Evolutionary conservation across 23 tunicate species (phyloP).

Genomic region (Halocynthia aurantium): DNA sequence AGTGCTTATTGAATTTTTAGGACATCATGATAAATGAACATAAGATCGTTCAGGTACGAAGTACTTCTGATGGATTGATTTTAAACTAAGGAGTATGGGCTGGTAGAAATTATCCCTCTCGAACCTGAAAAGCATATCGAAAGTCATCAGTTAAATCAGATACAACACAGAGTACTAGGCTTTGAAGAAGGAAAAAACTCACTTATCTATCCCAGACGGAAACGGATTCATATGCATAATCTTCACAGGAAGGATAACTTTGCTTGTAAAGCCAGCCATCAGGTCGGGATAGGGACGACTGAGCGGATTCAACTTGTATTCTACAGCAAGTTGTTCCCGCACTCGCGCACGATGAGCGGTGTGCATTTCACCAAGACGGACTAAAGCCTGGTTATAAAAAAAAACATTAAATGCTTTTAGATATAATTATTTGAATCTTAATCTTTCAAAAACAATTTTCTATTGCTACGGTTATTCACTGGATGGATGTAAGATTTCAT

Average conservation of each 20-base stretch:
- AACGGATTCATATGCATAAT: slow-evolving; percentile 62
- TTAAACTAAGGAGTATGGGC: slow-evolving; percentile 61
- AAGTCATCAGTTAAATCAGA: neutral
- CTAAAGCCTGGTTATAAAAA: slow-evolving; percentile 46
- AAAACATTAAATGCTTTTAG: neutral
- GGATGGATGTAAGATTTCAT: neutral
- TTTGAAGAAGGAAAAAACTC: slow-evolving; percentile 12
- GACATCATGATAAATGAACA: slow-evolving; percentile 40
- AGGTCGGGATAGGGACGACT: slow-evolving; percentile 79
- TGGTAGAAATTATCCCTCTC: slow-evolving; percentile 49
- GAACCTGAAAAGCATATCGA: slow-evolving; percentile 30
- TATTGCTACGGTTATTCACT: neutral
- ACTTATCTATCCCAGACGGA: slow-evolving; percentile 75
- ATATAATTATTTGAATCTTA: neutral
- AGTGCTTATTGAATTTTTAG: no score
- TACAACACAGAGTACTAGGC: neutral
- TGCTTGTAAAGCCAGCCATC: slow-evolving; percentile 75
- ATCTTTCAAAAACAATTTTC: neutral
- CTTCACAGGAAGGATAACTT: slow-evolving; percentile 37
- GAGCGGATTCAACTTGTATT: slow-evolving; percentile 62
- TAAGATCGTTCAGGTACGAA: slow-evolving; percentile 77
- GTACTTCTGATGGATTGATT: slow-evolving; percentile 71
- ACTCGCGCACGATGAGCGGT: slow-evolving; percentile 66
- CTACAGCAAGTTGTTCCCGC: slow-evolving; percentile 75
- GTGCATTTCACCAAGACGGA: slow-evolving; percentile 93